Evolutionary conservation across 1,140 invertebrate genomes (phyloP).

Genomic region (Linepithema humile): DNA sequence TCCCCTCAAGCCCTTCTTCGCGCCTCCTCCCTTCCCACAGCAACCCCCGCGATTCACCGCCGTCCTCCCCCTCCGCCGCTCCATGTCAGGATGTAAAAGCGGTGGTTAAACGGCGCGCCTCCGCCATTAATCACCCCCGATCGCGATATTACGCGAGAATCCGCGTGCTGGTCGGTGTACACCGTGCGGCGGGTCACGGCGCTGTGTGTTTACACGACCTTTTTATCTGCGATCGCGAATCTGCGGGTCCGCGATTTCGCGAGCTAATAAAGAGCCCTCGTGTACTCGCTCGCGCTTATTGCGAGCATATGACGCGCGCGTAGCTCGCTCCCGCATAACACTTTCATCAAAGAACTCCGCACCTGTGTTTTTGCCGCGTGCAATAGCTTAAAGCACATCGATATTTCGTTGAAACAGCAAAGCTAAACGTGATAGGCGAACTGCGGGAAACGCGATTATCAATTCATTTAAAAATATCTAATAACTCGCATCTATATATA

Average conservation of each 20-base stretch:
- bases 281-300: neutral
- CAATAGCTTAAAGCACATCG: neutral
- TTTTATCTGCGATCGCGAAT: constrained; percentile 37
- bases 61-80: neutral
- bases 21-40: neutral
- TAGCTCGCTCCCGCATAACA: neutral
- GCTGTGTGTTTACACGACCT: constrained; percentile 21
- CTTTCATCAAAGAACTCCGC: neutral
- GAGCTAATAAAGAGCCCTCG: neutral
- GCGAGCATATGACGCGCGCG: neutral
- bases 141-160: constrained; percentile 53
- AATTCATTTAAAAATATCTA: neutral
- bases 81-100: constrained; percentile 51
- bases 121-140: constrained; percentile 52
- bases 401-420: neutral
- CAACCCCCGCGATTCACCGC: neutral
- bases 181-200: neutral
- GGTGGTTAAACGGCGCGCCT: constrained; percentile 54
- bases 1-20: neutral
- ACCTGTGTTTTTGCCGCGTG: neutral
- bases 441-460: neutral
- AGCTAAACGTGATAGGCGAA: neutral
- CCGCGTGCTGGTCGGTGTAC: constrained; percentile 12
- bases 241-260: neutral
- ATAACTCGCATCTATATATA: too few relatives aligned